Evolutionary conservation across 2,888 invertebrate species (phyloP).

Genomic region (Chaitophorus viminalis): DNA sequence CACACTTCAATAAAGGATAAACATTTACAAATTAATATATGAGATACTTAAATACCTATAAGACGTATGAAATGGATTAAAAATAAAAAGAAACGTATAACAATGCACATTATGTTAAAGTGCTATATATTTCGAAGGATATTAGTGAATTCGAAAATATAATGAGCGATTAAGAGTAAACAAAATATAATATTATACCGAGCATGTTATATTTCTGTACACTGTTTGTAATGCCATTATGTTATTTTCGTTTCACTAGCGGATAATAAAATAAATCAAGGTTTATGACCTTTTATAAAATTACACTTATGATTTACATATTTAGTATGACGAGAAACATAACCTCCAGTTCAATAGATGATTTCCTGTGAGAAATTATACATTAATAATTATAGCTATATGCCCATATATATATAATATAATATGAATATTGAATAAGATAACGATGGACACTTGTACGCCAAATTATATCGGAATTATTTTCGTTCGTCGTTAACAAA

Average conservation of each 20-base stretch:
- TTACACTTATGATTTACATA: constrained; percentile 39
- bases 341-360: constrained; percentile 25
- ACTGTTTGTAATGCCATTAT: not conserved
- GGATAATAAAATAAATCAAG: not conserved
- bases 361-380: constrained; percentile 62
- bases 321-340: not conserved
- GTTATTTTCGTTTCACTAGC: not conserved
- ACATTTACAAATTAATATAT: too few species aligned
- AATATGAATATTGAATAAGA: too few species aligned
- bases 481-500: not conserved
- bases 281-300: constrained; percentile 23
- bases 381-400: not conserved
- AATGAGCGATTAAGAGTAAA: not conserved
- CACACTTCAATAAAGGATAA: too few species aligned
- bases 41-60: too few species aligned
- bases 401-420: too few species aligned
- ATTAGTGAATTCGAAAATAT: not conserved
- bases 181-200: not conserved
- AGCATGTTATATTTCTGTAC: not conserved
- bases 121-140: too few species aligned
- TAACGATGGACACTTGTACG: too few species aligned
- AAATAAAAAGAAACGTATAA: too few species aligned
- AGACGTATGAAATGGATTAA: too few species aligned
- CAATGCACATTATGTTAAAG: too few species aligned
- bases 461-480: not conserved